These are phyloP conservation scores for Chrysaora quinquecirrha DNA, from an alignment of 30 jellyfish, hydroid and myxozoan species.

Conservation along the genomic window DNA sequence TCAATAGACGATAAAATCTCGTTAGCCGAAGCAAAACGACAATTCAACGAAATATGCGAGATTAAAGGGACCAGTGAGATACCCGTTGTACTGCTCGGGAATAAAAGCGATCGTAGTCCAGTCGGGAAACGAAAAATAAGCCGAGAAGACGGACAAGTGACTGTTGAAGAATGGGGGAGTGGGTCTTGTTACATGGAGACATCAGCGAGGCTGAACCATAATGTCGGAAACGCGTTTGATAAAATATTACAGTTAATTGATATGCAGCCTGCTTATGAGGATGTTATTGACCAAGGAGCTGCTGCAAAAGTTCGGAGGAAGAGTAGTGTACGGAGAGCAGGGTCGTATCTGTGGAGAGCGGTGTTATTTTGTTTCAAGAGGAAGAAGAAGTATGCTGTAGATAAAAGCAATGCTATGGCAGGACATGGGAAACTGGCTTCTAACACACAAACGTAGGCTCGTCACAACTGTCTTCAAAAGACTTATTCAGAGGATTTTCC, in stretches of 20 bases:
- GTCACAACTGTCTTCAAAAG: no score
- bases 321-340: slow-evolving; percentile 45
- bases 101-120: slow-evolving; percentile 75
- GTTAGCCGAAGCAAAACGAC: slow-evolving; percentile 86
- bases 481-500: no score
- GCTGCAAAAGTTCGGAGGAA: slow-evolving; percentile 14
- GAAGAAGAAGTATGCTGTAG: slow-evolving; percentile 3
- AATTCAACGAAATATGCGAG: slow-evolving; percentile 62
- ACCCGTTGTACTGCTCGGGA: slow-evolving; percentile 87
- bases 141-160: slow-evolving; percentile 38
- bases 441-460: no score
- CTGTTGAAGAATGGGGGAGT: slow-evolving; percentile 54
- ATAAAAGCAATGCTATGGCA: no score
- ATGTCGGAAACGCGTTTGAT: slow-evolving; percentile 71
- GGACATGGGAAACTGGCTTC: slow-evolving; percentile 3
- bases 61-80: slow-evolving; percentile 47
- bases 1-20: slow-evolving; percentile 84
- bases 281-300: slow-evolving; percentile 25
- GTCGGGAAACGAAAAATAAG: slow-evolving; percentile 54
- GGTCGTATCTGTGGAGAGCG: slow-evolving; percentile 23
- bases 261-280: slow-evolving; percentile 70
- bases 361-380: slow-evolving; percentile 46
- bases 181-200: slow-evolving; percentile 74
- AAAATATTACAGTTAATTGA: slow-evolving; percentile 70
- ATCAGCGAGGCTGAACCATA: slow-evolving; percentile 85